These are phyloP conservation scores for Sylvia atricapilla DNA, from an alignment of 2,113 vertebrate genomes.

Conservation along the genomic window DNA sequence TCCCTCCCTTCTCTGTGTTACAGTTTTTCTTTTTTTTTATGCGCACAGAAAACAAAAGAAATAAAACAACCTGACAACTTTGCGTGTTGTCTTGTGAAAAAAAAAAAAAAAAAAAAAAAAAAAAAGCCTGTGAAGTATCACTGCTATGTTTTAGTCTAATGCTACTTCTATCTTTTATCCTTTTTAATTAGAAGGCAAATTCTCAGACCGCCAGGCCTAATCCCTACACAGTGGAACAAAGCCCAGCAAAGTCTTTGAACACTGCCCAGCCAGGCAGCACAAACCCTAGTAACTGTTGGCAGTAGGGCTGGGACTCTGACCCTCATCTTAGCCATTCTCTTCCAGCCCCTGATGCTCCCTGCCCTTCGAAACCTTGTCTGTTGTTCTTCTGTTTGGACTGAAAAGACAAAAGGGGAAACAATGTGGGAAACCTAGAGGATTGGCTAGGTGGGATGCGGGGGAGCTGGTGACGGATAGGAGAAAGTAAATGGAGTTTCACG, in stretches of 20 bases:
- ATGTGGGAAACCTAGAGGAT: slow-evolving; percentile 82
- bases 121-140: slow-evolving; percentile 88
- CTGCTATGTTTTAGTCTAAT: slow-evolving; percentile 94
- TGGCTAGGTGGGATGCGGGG: slow-evolving; percentile 79
- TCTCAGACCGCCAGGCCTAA: slow-evolving; percentile 99
- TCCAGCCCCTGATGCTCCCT: slow-evolving; percentile 80
- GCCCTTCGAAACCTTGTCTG: slow-evolving; percentile 82
- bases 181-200: slow-evolving; percentile 99
- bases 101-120: slow-evolving; percentile 4
- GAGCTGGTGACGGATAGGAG: slow-evolving; percentile 71
- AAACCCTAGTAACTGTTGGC: slow-evolving; percentile 84
- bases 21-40: not conserved
- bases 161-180: slow-evolving; percentile 96
- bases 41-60: slow-evolving; percentile 42
- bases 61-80: slow-evolving; percentile 78
- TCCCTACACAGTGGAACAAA: slow-evolving; percentile 99
- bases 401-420: slow-evolving; percentile 78
- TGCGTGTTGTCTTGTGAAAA: slow-evolving; percentile 82
- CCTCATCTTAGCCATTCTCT: slow-evolving; percentile 82
- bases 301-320: slow-evolving; percentile 82
- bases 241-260: slow-evolving; percentile 99
- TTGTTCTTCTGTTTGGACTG: slow-evolving; percentile 82
- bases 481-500: slow-evolving; percentile 80
- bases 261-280: slow-evolving; percentile 85
- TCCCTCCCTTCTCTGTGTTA: not conserved